Percentiles rank a stretch among this genome's conserved stretches.
Conservation (phyloP, 2,888 invertebrate species). For the Tuberolachnus salignus region DNA sequence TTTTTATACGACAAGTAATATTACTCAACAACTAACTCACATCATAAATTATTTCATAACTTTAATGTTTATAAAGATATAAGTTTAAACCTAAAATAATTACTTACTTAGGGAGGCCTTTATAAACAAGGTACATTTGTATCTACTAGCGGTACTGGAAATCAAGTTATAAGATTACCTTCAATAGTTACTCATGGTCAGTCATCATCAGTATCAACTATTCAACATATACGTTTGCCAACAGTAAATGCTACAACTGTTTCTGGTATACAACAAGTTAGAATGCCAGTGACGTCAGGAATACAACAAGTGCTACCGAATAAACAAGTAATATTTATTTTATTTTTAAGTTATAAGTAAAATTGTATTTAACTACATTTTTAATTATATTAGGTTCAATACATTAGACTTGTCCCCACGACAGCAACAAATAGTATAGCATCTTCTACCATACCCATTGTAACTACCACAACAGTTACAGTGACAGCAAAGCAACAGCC, state of each 20-base stretch:
- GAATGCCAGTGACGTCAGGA: constrained; percentile 41
- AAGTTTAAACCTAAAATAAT: not conserved
- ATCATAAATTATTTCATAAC: not conserved
- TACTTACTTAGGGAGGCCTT: constrained; percentile 26
- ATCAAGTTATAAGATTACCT: constrained; percentile 50
- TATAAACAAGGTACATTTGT: constrained; percentile 49
- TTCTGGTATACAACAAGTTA: constrained; percentile 41
- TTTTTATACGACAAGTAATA: constrained; percentile 62
- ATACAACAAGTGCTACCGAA: constrained; percentile 48
- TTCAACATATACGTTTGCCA: constrained; percentile 51
- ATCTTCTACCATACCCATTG: constrained; percentile 16
- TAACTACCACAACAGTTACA: constrained; percentile 20
- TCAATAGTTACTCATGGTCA: constrained; percentile 33
- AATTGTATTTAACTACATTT: not conserved
- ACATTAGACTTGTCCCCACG: constrained; percentile 43
- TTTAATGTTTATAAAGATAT: too few relatives aligned
- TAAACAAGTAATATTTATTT: constrained; percentile 41
- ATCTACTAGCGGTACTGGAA: constrained; percentile 34
- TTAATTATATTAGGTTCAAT: constrained; percentile 37
- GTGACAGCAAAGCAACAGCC: constrained; percentile 31
- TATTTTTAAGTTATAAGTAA: not conserved
- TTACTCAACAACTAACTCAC: too few relatives aligned
- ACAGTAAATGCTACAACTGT: constrained; percentile 43
- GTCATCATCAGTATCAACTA: constrained; percentile 44
- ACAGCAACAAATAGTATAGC: constrained; percentile 30